A percentile compares a stretch with the other conserved stretches of the same genome.
These are phyloP conservation scores for Pantherophis alleghaniensis DNA, from an alignment of 2,797 vertebrate genomes.

Conservation along the genomic window DNA sequence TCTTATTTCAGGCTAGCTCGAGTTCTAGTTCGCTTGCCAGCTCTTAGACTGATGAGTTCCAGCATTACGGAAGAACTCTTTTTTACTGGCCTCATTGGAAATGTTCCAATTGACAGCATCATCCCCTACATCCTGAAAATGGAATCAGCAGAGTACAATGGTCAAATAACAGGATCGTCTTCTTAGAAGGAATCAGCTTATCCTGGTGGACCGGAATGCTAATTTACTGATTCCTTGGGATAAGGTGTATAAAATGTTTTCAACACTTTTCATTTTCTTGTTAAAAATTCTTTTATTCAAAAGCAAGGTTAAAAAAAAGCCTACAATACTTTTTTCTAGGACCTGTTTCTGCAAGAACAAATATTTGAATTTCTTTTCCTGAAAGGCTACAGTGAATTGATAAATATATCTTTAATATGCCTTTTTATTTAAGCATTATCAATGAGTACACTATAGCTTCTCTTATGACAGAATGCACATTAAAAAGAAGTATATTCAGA, in stretches of 20 bases:
- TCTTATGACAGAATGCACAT: slow-evolving; percentile 70
- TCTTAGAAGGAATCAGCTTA: slow-evolving; percentile 68
- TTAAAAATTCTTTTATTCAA: slow-evolving; percentile 48
- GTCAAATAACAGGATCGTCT: slow-evolving; percentile 85
- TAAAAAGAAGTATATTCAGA: slow-evolving; percentile 68
- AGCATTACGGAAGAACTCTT: slow-evolving; percentile 98
- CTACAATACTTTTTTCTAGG: slow-evolving; percentile 51
- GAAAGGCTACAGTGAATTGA: slow-evolving; percentile 63
- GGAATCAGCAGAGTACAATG: slow-evolving; percentile 98
- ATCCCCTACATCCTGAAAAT: slow-evolving; percentile 99
- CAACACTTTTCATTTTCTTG: slow-evolving; percentile 46
- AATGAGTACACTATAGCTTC: slow-evolving; percentile 70
- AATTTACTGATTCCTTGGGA: slow-evolving; percentile 9
- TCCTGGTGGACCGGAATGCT: slow-evolving; percentile 28
- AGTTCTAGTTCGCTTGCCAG: slow-evolving; percentile 92
- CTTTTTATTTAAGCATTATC: slow-evolving; percentile 71
- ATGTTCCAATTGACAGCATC: slow-evolving; percentile 98
- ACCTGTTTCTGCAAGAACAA: slow-evolving; percentile 62
- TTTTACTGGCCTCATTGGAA: slow-evolving; percentile 97
- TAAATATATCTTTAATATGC: slow-evolving; percentile 66
- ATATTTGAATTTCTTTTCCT: slow-evolving; percentile 71
- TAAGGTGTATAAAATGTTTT: slow-evolving; percentile 55
- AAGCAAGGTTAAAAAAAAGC: slow-evolving; percentile 38
- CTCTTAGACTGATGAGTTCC: slow-evolving; percentile 95
- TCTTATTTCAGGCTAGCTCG: slow-evolving; percentile 85